Evolutionary conservation across 2,888 invertebrate genomes (phyloP).

Genomic region (Leistus spinibarbis): DNA sequence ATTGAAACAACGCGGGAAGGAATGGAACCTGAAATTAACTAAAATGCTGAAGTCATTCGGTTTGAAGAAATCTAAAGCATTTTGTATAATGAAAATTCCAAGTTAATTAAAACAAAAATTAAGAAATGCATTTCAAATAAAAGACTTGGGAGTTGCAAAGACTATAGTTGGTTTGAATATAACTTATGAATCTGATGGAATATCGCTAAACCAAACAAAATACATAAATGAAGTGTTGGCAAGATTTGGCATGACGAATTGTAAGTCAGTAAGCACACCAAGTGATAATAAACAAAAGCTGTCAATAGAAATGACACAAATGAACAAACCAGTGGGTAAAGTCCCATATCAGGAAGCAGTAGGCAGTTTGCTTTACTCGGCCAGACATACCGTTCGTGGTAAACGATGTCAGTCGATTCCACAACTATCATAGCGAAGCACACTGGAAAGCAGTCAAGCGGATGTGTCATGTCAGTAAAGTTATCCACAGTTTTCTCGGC

Average conservation of each 20-base stretch:
- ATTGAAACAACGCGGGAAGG: conserved; percentile 41
- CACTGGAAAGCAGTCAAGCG: conserved; percentile 40
- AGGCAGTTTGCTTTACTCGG: conserved; percentile 42
- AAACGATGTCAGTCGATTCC: conserved; percentile 42
- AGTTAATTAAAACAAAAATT: conserved; percentile 11
- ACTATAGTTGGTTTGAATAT: conserved; percentile 31
- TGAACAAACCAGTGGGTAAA: conserved; percentile 10
- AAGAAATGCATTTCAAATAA: conserved; percentile 11
- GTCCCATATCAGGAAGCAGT: conserved; percentile 44
- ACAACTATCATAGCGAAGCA: conserved; percentile 16
- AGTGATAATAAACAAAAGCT: conserved; percentile 41
- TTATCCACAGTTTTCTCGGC: too few species aligned
- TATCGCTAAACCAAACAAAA: conserved; percentile 22
- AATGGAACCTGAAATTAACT: conserved; percentile 41
- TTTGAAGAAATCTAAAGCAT: neutral
- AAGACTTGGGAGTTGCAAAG: conserved; percentile 13
- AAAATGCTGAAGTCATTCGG: neutral
- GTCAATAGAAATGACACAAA: conserved; percentile 22
- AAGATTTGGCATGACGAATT: conserved; percentile 41
- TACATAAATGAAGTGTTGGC: conserved; percentile 41
- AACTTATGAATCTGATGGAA: conserved; percentile 40
- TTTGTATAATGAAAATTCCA: neutral
- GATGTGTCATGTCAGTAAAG: too few species aligned
- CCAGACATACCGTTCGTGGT: conserved; percentile 43
- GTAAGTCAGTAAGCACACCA: conserved; percentile 38